A percentile compares a stretch with the other conserved stretches of the same genome.
Evolutionary conservation across 2,888 invertebrate species (phyloP).

Genomic region (Eutolmus rufibarbis): DNA sequence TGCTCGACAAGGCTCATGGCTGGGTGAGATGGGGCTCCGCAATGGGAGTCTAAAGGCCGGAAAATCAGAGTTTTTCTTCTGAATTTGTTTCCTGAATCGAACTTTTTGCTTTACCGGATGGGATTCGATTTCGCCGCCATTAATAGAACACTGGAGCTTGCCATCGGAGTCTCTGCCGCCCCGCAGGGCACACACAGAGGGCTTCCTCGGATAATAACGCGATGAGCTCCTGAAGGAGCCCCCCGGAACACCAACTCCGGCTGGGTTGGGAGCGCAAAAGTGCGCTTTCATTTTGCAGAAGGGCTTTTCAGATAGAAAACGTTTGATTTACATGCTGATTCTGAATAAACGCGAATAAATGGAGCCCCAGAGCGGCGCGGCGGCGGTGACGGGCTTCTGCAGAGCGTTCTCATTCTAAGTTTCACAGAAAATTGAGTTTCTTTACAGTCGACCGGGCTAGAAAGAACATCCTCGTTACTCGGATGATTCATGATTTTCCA

Average conservation of each 20-base stretch:
- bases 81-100: constrained; percentile 49
- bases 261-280: constrained; percentile 1
- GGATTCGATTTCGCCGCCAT: background rate
- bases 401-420: constrained; percentile 12
- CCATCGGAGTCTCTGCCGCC: background rate
- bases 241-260: background rate
- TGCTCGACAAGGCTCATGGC: constrained; percentile 7
- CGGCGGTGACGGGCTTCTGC: background rate
- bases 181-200: background rate
- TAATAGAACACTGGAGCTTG: background rate
- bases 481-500: constrained; percentile 35
- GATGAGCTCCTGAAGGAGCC: background rate
- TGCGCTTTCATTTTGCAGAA: constrained; percentile 28
- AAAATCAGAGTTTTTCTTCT: constrained; percentile 50
- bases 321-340: constrained; percentile 36
- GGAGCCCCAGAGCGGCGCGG: background rate
- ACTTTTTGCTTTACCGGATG: constrained; percentile 33
- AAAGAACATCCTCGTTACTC: constrained; percentile 32
- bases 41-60: constrained; percentile 48
- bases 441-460: constrained; percentile 28
- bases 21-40: constrained; percentile 30
- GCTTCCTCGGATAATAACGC: background rate
- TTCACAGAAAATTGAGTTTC: constrained; percentile 35
- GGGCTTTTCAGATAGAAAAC: constrained; percentile 32
- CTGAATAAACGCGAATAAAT: constrained; percentile 27